Evolutionary conservation across 2,113 vertebrate genomes (phyloP).

Genomic region (Callaeas wilsoni): DNA sequence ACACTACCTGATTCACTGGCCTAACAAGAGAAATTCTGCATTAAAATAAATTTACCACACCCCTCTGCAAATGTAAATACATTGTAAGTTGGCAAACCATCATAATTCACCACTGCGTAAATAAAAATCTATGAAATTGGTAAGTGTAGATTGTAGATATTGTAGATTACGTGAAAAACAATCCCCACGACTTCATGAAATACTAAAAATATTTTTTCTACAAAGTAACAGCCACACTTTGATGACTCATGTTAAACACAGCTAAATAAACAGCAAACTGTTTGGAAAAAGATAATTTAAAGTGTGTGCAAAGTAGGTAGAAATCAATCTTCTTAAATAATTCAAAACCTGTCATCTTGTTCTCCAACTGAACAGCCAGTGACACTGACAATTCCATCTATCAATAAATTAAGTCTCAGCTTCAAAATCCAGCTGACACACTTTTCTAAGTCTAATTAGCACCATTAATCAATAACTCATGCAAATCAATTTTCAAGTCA

Average conservation of each 20-base stretch:
- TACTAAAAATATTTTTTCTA: neutral
- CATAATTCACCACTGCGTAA: neutral
- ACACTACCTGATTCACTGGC: slow-evolving; percentile 85
- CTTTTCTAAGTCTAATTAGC: neutral
- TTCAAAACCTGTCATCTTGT: neutral
- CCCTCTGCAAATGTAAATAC: neutral
- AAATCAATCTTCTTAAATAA: neutral
- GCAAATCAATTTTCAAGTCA: neutral
- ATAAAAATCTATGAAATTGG: neutral
- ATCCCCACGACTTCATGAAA: neutral
- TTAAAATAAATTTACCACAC: neutral
- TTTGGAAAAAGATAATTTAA: neutral
- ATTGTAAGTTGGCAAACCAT: neutral
- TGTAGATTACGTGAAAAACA: neutral
- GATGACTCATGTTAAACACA: neutral
- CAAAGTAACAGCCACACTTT: neutral
- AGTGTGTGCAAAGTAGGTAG: neutral
- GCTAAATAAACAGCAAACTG: neutral
- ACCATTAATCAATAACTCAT: neutral
- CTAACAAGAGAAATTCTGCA: slow-evolving; percentile 42
- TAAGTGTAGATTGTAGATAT: neutral
- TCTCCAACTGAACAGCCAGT: neutral
- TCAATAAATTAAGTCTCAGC: neutral
- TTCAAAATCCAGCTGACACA: neutral
- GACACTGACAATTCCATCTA: neutral